phyloP scores from a whole-genome alignment of 2,888 invertebrate species.

The Hydroisotoma schaefferi region DNA sequence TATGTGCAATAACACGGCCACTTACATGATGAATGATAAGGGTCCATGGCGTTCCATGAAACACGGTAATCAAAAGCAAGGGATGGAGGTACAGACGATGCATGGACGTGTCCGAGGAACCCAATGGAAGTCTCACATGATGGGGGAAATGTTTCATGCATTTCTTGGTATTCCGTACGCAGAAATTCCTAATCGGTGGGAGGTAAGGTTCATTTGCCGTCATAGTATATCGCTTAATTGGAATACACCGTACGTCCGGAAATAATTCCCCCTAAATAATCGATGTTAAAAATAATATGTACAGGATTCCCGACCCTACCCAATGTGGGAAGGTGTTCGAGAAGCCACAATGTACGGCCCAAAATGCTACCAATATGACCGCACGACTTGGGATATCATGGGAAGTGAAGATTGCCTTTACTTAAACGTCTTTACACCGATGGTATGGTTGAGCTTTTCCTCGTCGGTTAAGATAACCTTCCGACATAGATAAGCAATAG shows the following conservation, averaged over 20 bases:
- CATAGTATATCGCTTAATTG: neutral
- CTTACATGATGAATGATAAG: no score
- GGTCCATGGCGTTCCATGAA: no score
- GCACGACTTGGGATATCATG: slow-evolving; percentile 47
- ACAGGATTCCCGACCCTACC: slow-evolving; percentile 53
- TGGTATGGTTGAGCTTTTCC: neutral
- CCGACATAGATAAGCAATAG: neutral
- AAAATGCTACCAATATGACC: slow-evolving; percentile 62
- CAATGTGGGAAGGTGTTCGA: slow-evolving; percentile 62
- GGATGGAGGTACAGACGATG: neutral
- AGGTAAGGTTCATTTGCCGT: no score
- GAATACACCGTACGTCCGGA: neutral
- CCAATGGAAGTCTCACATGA: slow-evolving; percentile 8
- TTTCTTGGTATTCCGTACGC: slow-evolving; percentile 18
- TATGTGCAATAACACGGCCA: neutral
- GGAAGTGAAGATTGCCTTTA: slow-evolving; percentile 34
- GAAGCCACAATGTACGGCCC: slow-evolving; percentile 68
- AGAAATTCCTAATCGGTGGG: slow-evolving; percentile 6
- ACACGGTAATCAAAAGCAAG: no score
- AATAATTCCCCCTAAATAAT: neutral
- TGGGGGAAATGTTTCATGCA: slow-evolving; percentile 11
- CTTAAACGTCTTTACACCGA: slow-evolving; percentile 26
- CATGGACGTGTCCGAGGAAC: slow-evolving; percentile 5
- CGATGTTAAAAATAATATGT: neutral
- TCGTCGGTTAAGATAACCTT: neutral